phyloP scores from a whole-genome alignment of 2,888 invertebrate genomes.

The Erannis defoliaria region DNA sequence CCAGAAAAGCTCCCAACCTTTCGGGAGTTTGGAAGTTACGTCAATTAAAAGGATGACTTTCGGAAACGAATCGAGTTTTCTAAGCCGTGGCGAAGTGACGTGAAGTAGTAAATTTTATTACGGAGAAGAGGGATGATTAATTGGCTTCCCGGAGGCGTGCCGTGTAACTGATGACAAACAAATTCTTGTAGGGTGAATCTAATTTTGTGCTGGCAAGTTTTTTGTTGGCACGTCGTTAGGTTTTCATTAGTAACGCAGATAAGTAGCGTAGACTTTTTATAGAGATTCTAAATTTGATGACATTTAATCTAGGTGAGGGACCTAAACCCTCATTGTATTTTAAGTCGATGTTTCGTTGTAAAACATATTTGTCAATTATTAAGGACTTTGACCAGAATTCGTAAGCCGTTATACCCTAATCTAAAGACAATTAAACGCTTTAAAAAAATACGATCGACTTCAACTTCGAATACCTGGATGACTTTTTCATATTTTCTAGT shows the following conservation, averaged over 20 bases:
- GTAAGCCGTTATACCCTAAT: no score
- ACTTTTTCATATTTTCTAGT: no score
- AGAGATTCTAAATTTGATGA: no score
- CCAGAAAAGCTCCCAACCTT: conserved; percentile 28
- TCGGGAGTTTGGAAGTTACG: conserved; percentile 55
- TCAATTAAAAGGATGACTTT: conserved; percentile 67
- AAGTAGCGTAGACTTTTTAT: not conserved
- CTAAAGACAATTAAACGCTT: no score
- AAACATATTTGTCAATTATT: no score
- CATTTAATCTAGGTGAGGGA: no score
- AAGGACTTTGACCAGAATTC: no score
- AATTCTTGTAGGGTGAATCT: conserved; percentile 51
- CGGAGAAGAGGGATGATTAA: conserved; percentile 62
- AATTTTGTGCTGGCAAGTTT: conserved; percentile 29
- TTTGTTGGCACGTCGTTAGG: conserved; percentile 36
- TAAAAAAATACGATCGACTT: no score
- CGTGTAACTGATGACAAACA: conserved; percentile 58
- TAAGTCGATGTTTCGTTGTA: no score
- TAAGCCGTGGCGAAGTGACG: conserved; percentile 53
- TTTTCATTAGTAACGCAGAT: conserved; percentile 16
- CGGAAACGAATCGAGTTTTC: conserved; percentile 44
- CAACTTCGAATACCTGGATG: no score
- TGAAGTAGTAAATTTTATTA: conserved; percentile 67
- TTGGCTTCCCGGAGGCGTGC: conserved; percentile 56
- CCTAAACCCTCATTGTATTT: no score